Evolutionary conservation across 2,888 invertebrate species (phyloP).

Genomic region (Notodonta ziczac): DNA sequence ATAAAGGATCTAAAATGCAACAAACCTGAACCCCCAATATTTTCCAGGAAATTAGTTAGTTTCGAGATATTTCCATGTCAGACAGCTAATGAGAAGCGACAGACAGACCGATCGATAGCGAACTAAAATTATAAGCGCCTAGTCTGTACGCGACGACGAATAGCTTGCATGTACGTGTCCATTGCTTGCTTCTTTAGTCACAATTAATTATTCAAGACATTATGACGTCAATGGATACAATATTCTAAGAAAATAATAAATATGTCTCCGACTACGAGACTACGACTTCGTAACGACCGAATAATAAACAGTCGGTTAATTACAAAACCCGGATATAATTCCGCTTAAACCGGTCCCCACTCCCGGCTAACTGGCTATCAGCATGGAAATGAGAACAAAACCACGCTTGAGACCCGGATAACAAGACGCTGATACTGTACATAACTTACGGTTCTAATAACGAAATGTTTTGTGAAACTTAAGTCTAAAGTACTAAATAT

Average conservation of each 20-base stretch:
- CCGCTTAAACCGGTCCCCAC: conserved; percentile 23
- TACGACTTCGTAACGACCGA: neutral
- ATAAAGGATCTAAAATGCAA: too few species aligned
- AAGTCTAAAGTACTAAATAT: too few species aligned
- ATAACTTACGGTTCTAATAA: neutral
- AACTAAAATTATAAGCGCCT: conserved; percentile 35
- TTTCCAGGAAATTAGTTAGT: too few species aligned
- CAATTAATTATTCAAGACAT: neutral
- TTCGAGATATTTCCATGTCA: too few species aligned
- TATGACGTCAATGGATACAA: neutral
- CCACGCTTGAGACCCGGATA: conserved; percentile 4
- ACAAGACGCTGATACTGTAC: neutral
- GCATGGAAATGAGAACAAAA: conserved; percentile 9
- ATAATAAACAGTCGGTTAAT: conserved; percentile 38
- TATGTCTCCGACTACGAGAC: too few species aligned
- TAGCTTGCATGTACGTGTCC: neutral
- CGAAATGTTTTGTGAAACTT: neutral
- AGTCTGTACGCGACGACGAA: conserved; percentile 1
- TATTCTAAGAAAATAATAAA: neutral
- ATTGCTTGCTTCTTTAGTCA: neutral
- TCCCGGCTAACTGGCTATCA: conserved; percentile 9
- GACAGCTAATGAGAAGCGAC: conserved; percentile 28
- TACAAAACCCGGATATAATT: conserved; percentile 41
- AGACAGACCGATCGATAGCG: conserved; percentile 35
- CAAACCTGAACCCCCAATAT: too few species aligned